phyloP scores from a whole-genome alignment of 2,113 vertebrate species.

The Todiramphus chloris region DNA sequence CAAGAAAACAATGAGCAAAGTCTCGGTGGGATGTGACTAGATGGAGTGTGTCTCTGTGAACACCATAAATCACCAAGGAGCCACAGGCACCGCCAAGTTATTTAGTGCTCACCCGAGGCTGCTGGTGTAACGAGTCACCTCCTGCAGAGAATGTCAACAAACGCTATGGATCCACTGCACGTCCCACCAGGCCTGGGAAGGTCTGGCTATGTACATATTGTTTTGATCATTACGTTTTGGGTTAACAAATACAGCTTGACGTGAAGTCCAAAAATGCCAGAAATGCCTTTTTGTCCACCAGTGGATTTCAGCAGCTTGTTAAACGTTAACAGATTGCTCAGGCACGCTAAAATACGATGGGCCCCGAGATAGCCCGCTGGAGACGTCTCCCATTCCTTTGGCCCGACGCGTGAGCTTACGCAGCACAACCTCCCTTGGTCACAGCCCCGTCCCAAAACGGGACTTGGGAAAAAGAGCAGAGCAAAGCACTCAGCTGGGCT shows the following conservation, averaged over 20 bases:
- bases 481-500: neutral
- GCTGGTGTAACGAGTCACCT: neutral
- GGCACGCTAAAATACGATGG: neutral
- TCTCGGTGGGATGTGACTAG: neutral
- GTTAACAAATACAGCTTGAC: neutral
- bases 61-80: neutral
- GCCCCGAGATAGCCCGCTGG: neutral
- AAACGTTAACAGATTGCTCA: neutral
- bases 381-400: neutral
- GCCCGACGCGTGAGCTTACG: neutral
- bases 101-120: neutral
- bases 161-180: neutral
- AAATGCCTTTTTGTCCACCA: neutral
- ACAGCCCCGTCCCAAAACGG: neutral
- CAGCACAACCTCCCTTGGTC: neutral
- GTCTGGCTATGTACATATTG: neutral
- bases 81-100: neutral
- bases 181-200: neutral
- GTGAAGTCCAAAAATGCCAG: neutral
- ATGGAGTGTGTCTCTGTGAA: neutral
- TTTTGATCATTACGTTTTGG: neutral
- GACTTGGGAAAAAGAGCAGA: neutral
- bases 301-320: conserved; percentile 14
- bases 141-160: neutral
- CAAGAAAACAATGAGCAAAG: neutral